Percentiles rank a stretch among this genome's conserved stretches.
Evolutionary conservation across 2,888 invertebrate species (phyloP).

Genomic region (Sympetrum striolatum): DNA sequence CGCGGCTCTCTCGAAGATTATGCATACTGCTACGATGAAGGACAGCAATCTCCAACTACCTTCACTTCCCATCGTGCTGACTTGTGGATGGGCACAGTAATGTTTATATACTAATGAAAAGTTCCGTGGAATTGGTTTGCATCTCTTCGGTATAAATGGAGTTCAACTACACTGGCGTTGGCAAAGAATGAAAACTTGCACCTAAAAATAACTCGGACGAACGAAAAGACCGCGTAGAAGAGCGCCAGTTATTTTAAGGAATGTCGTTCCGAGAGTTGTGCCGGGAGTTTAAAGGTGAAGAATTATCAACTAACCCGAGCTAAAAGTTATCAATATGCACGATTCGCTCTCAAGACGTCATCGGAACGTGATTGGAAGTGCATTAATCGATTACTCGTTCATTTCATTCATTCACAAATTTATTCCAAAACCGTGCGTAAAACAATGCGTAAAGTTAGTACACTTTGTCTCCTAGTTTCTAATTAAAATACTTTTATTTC

Average conservation of each 20-base stretch:
- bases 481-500: too few relatives aligned
- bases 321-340: too few relatives aligned
- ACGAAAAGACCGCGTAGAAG: neutral
- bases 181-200: neutral
- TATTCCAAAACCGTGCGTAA: too few relatives aligned
- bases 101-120: neutral
- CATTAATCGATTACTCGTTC: too few relatives aligned
- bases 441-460: too few relatives aligned
- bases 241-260: slow-evolving; percentile 23
- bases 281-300: neutral
- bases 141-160: neutral
- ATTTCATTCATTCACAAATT: too few relatives aligned
- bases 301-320: neutral
- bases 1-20: neutral
- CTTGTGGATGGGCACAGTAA: neutral
- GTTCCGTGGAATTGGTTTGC: too few relatives aligned
- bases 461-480: too few relatives aligned
- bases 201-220: slow-evolving; percentile 4
- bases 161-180: neutral
- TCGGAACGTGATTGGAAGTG: too few relatives aligned
- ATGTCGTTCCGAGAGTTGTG: neutral
- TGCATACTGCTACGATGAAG: neutral
- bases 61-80: neutral
- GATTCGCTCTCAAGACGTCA: too few relatives aligned
- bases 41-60: neutral